Evolutionary conservation across 2,888 invertebrate species (phyloP), one percentile per base, ranked within the genome.

Genomic region (Periphyllus acericola): DNA sequence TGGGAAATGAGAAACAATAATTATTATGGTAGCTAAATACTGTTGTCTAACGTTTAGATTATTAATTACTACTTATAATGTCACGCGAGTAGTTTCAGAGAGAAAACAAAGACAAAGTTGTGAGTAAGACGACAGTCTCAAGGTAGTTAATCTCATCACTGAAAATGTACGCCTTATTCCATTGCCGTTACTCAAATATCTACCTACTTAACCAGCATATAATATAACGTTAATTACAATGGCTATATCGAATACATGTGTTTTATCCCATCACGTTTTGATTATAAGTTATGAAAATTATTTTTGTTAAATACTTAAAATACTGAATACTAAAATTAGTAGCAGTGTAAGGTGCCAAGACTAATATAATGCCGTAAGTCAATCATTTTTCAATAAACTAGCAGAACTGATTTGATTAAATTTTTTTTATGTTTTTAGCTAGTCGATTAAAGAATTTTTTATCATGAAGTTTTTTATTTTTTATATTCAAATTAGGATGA

Each of bases 21-120:
- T 85, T 68, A 78, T 85, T 52, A 71, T n/a, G 52, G 68, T 76
- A 46, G 84, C 78, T 85, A 85, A 85, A 85, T 68, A 46, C 34
- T 52, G 78, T 85, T 78, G 84, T 85, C 76, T 85, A 78, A 68
- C 84, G n/a, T 85, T 84, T 68, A 78, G 84, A 78, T 85, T 85
- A 78, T 85, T 85, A 85, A 85, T 78, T 78, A 85, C 68, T 78
- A 78, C 46, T 85, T 68, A 85, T 78, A 60, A 83, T 78, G 68
- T 78, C 46, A 68, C 78, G 68, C 34, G n/a, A 68, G 25, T 46
- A 21, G 84, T 46, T 60, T 25, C 29, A 74, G 32, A 36, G 40
- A 76, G 34, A 5, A 36, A 85, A 78, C 78, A 76, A 76, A n/a
- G 25, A 66, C 46, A 46, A 68, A 75, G 74, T 76, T 84, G 76